Evolutionary conservation across 2,113 vertebrate genomes (phyloP).

Genomic region (Melozone crissalis): DNA sequence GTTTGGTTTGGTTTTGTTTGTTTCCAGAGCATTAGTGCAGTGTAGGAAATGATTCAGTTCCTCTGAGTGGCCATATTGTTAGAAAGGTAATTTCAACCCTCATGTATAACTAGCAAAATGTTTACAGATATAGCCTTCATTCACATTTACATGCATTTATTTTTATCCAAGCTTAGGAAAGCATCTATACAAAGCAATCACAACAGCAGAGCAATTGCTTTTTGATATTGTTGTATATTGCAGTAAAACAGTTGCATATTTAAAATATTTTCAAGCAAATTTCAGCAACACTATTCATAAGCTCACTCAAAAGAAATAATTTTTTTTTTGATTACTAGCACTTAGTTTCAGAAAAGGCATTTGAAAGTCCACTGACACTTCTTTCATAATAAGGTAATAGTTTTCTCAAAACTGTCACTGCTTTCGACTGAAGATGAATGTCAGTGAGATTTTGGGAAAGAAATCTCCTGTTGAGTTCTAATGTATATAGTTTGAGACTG

Average conservation of each 20-base stretch:
- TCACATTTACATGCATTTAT: neutral
- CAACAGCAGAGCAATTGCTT: neutral
- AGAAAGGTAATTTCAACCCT: neutral
- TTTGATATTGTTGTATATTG: neutral
- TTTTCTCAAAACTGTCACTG: neutral
- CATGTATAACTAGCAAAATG: neutral
- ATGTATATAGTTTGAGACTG: neutral
- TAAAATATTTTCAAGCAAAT: neutral
- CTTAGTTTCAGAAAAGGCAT: neutral
- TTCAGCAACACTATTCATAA: neutral
- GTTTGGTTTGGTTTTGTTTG: neutral
- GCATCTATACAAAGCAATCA: neutral
- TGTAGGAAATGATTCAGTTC: neutral
- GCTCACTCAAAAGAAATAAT: neutral
- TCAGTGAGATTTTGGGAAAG: neutral
- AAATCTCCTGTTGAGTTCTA: neutral
- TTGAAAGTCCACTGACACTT: neutral
- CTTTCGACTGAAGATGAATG: neutral
- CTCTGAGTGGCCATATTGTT: neutral
- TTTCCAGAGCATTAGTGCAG: neutral
- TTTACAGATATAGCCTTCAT: neutral
- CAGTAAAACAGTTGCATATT: neutral
- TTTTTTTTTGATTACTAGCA: neutral
- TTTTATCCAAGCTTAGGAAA: neutral
- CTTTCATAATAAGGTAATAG: neutral